Percentiles rank a stretch among this genome's conserved stretches.
phyloP scores from a whole-genome alignment of 2,797 vertebrate species.

The Silurus aristotelis region DNA sequence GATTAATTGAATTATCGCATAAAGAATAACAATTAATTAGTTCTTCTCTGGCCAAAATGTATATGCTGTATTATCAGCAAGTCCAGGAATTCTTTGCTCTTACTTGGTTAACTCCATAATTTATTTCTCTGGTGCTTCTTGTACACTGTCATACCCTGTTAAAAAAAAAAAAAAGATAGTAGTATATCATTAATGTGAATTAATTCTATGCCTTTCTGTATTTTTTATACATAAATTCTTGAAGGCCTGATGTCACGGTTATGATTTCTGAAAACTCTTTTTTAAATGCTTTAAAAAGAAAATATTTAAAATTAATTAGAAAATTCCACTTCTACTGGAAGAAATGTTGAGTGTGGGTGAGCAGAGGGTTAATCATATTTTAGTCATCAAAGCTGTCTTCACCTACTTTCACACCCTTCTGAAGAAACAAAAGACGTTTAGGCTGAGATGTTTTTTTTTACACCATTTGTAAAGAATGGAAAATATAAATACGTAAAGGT shows the following conservation, averaged over 20 bases:
- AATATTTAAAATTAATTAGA: not conserved
- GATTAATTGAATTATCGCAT: too few species aligned
- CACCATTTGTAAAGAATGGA: not conserved
- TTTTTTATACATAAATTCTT: too few species aligned
- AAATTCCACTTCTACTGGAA: not conserved
- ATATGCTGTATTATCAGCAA: not conserved
- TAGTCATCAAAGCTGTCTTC: not conserved
- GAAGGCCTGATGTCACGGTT: not conserved
- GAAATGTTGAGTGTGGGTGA: not conserved
- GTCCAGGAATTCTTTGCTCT: not conserved
- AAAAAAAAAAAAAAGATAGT: not conserved
- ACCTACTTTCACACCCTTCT: not conserved
- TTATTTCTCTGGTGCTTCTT: constrained; percentile 32
- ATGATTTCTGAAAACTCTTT: not conserved
- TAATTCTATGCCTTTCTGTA: too few species aligned
- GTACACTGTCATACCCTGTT: constrained; percentile 9
- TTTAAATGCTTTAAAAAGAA: not conserved
- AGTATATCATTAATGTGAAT: not conserved
- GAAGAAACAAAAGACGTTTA: not conserved
- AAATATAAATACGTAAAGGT: constrained; percentile 17
- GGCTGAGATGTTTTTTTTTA: not conserved
- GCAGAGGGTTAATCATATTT: not conserved
- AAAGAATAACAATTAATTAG: not conserved
- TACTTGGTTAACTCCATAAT: constrained; percentile 18
- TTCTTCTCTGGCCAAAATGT: not conserved